Base-by-base conservation (phyloP, 2,113 vertebrate genomes). In the Anarrhichthys ocellatus region DNA sequence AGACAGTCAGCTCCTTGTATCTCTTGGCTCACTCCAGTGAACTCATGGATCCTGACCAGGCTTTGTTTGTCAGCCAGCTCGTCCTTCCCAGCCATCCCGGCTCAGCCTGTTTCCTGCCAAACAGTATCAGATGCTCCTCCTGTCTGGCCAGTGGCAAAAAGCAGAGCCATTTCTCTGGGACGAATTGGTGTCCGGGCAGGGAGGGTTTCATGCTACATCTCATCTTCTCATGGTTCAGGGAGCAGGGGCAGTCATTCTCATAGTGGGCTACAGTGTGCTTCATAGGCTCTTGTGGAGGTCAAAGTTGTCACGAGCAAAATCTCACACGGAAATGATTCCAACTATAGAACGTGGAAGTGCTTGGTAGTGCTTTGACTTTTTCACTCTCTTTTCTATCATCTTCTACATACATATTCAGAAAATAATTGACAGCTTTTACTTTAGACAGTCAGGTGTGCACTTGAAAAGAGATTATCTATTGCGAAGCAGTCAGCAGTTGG, bases 41-140 rank as follows among this genome's bases (percentile, higher is more conserved):
- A 77, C 56, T 67, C 84, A 87, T 80, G 80, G 88, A 83, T 86
- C 75, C 73, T 48, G 82, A 81, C 71, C 82, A 70, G 80, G 20
- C 56, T 85, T 70, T 70, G 71, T 88, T 87, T 76, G 75, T 89
- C 85, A 79, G 82, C 83, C 78, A 79, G 80, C 74, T 87, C 46
- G 38, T 85, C 88, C 54, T 74, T 73, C 66, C 68, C 76, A 42
- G 70, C 58, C 76, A 70, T 73, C 73, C 82, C 69, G 69, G 81
- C 79, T 88, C 63, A 82, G 65, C 73, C 70, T n/a, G 56, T 56
- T 58, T 81, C 50, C 52, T 81, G 87, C 85, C 86, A 84, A 86
- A 76, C 10, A 0, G 66, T 88, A 90, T 87, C 92, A 91, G 87
- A 90, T 89, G 87, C 73, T 72, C 38, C 10, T 76, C 66, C 27